Evolutionary conservation across 2,113 vertebrate genomes (phyloP).

Genomic region (Microcebus tavaratra): DNA sequence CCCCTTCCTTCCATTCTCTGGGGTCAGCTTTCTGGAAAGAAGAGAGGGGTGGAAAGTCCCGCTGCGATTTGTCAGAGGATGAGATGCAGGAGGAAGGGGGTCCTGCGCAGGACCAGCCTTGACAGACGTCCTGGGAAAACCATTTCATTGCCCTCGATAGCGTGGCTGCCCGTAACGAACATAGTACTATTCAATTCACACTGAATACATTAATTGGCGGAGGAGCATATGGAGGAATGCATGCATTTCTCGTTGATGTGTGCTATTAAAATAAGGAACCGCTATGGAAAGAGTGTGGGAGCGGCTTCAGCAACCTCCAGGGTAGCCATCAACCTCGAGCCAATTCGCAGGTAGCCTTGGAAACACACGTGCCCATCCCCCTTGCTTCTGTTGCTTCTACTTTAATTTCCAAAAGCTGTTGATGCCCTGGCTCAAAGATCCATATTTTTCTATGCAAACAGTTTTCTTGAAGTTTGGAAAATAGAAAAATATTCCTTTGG

Average conservation of each 20-base stretch:
- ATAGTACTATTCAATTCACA: not conserved
- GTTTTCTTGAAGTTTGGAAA: constrained; percentile 34
- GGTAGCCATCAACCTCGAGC: rapidly evolving
- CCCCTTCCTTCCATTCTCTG: not conserved
- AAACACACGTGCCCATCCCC: rapidly evolving
- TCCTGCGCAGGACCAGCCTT: not conserved
- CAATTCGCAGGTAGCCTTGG: not conserved
- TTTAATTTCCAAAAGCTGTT: not conserved
- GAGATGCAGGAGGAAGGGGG: rapidly evolving
- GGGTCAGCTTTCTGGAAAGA: not conserved
- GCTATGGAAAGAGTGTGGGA: rapidly evolving
- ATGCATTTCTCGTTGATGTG: not conserved
- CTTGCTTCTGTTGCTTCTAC: not conserved
- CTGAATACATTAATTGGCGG: not conserved
- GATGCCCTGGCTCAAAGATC: not conserved
- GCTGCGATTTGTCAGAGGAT: not conserved
- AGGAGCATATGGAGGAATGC: rapidly evolving
- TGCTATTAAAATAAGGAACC: not conserved
- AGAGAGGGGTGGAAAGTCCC: not conserved
- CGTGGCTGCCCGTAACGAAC: rapidly evolving
- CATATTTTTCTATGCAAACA: not conserved
- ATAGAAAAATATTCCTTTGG: constrained; percentile 9
- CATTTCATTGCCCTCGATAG: rapidly evolving
- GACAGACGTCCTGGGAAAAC: too few species aligned
- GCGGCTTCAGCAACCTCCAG: rapidly evolving